phyloP scores from a whole-genome alignment of 2,888 invertebrate genomes.

The Gibbula magus region DNA sequence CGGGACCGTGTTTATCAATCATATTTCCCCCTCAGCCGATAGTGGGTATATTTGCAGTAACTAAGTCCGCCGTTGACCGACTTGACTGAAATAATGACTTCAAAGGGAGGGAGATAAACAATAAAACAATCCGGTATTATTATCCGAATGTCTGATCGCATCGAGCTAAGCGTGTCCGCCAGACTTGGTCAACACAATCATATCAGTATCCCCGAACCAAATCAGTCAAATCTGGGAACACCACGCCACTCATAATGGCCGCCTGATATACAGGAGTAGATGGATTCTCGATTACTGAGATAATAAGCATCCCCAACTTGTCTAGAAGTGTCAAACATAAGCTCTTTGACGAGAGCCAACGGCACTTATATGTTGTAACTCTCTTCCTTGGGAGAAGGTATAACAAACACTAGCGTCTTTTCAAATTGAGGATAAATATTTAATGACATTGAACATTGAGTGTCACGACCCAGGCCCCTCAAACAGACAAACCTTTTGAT shows the following conservation, averaged over 20 bases:
- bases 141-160: neutral
- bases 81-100: neutral
- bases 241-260: too few relatives aligned
- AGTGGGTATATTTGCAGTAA: neutral
- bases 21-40: neutral
- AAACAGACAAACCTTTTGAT: neutral
- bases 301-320: neutral
- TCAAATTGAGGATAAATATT: neutral
- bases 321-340: neutral
- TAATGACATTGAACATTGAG: neutral
- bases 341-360: neutral
- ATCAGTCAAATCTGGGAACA: too few relatives aligned
- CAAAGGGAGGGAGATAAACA: neutral
- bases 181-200: neutral
- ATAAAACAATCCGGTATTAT: neutral
- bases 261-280: neutral
- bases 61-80: neutral
- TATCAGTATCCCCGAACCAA: too few relatives aligned
- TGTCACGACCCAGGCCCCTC: neutral
- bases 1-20: neutral
- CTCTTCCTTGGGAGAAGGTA: neutral
- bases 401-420: neutral
- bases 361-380: neutral
- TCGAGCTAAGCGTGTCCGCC: neutral
- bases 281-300: neutral